Evolutionary conservation across 1,140 invertebrate species (phyloP).

Genomic region (Plectrocnemia conspersa): DNA sequence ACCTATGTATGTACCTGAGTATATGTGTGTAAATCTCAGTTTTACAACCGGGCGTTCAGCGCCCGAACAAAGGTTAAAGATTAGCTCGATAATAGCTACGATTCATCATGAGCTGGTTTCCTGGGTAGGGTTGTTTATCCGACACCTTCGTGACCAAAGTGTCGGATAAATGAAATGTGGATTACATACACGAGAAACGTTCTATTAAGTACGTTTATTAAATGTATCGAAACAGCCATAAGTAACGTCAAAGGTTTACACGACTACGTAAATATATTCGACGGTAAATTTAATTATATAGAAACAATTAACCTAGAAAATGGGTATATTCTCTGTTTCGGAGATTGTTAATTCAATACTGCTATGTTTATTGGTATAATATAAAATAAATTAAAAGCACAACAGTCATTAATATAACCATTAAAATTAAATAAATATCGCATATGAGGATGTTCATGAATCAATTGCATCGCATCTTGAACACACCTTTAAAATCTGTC

Average conservation of each 20-base stretch:
- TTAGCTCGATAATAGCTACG: not conserved
- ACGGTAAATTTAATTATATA: no score
- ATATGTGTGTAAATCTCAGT: not conserved
- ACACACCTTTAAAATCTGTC: no score
- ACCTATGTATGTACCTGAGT: not conserved
- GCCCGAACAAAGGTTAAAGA: not conserved
- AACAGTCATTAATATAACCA: no score
- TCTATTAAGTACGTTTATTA: not conserved
- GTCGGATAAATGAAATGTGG: not conserved
- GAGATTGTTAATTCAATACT: constrained; percentile 30
- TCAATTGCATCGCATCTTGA: no score
- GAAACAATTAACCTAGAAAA: constrained; percentile 23
- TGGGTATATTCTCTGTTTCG: constrained; percentile 8
- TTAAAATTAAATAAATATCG: no score
- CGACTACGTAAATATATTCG: no score
- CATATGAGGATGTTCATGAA: no score
- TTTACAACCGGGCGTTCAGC: not conserved
- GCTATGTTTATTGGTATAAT: no score
- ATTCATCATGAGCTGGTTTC: not conserved
- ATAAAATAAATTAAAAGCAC: no score
- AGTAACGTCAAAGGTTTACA: not conserved
- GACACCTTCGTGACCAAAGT: constrained; percentile 1
- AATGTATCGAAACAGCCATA: not conserved
- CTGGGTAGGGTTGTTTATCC: not conserved
- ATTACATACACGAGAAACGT: no score